Base-by-base conservation (phyloP, 2,113 vertebrate species). In the Pterophyllum scalare region DNA sequence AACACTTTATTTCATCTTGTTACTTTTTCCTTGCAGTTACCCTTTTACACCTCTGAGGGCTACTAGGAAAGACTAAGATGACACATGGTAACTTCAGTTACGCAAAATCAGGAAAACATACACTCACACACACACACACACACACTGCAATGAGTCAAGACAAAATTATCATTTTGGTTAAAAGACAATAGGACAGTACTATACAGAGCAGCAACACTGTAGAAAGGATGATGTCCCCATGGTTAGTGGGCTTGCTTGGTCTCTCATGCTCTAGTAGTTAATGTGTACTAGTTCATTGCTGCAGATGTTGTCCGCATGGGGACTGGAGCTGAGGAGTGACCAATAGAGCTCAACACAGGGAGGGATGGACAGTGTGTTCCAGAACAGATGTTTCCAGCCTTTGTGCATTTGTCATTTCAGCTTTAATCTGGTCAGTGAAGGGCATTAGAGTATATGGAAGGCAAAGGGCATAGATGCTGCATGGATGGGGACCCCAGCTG, bases 401-500 rank as follows among this genome's bases (percentile, higher is more conserved):
- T 85, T 91, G 88, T 94, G 89, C 75, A 28, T 89, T 94, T 88
- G 93, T 93, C 94, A 90, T 95, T 90, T 90, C 92, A 91, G 86
- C 82, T 88, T 92, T 95, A 95, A 96, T 94, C 95, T 95, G 95
- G 94, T 95, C 94, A 95, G 86, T 94, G 93, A 95, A 96, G 95
- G 94, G 93, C 92, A 96, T 93, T 94, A 91, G 92, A 92, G 92
- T 93, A 92, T 88, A 91, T 46, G 33, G 88, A 82, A 89, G 82
- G 79, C 75, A 82, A 78, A 65, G 59, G 83, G 88, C 75, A 81
- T 85, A 74, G 84, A 76, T 77, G 79, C 33, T 78, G 84, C 54
- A 24, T 87, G 91, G 77, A 79, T 46, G 83, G 86, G 85, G 84
- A 89, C 92, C 93, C 88, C 91, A 95, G 93, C 93, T 94, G 93